These are phyloP conservation scores for Aramus guarauna DNA, from an alignment of 2,113 vertebrate species.

Conservation along the genomic window DNA sequence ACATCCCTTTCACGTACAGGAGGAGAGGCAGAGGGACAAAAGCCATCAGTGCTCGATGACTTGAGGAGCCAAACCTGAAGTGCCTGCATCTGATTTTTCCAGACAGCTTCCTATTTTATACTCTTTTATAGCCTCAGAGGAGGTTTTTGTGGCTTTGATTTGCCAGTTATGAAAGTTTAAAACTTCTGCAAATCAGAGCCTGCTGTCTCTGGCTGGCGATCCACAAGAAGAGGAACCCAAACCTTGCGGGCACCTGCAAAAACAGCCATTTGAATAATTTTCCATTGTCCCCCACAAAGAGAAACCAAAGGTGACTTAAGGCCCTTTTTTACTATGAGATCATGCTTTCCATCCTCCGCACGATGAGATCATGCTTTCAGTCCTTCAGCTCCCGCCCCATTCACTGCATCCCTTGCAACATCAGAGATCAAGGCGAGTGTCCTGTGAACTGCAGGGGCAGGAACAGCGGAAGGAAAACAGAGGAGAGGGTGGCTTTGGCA, in stretches of 20 bases:
- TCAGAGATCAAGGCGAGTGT: neutral
- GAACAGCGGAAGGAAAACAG: neutral
- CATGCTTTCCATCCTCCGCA: neutral
- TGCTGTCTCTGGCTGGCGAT: accelerated
- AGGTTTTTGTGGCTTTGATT: neutral
- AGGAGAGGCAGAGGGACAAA: neutral
- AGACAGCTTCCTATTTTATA: neutral
- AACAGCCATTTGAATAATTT: slow-evolving; percentile 4
- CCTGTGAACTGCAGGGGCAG: neutral
- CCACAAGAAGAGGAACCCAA: neutral
- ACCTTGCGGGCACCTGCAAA: neutral
- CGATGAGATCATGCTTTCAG: neutral
- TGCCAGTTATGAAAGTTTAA: neutral
- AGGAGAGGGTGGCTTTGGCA: neutral
- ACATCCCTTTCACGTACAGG: neutral
- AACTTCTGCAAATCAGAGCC: neutral
- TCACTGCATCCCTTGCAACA: neutral
- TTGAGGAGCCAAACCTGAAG: neutral
- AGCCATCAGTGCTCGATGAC: neutral
- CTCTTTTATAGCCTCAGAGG: neutral
- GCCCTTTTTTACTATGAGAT: neutral
- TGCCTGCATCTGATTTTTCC: neutral
- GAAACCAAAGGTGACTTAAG: neutral
- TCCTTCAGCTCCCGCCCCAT: neutral
- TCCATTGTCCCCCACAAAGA: neutral